Percentiles rank a stretch among this genome's conserved stretches.
phyloP scores from a whole-genome alignment of 2,113 vertebrate species.

The Meleagris gallopavo region DNA sequence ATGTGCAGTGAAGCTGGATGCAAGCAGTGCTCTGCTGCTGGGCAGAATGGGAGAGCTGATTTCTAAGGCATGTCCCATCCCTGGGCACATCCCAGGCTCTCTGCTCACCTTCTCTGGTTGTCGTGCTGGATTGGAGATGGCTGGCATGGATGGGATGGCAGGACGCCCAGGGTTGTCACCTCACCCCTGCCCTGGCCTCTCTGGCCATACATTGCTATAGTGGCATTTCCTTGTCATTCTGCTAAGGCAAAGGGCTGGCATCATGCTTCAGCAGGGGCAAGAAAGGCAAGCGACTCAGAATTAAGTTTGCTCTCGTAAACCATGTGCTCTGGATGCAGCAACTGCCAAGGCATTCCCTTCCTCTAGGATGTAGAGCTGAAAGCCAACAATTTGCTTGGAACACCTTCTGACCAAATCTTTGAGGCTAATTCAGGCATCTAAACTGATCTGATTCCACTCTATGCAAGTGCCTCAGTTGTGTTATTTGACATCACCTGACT shows the following conservation, averaged over 20 bases:
- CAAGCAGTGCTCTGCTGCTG: accelerated
- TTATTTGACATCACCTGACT: background rate
- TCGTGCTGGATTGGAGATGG: background rate
- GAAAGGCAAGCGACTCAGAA: background rate
- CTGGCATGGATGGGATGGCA: background rate
- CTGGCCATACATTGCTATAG: background rate
- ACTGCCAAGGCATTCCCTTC: constrained; percentile 55
- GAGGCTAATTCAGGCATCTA: constrained; percentile 15
- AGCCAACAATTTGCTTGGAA: constrained; percentile 50
- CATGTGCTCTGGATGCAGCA: background rate
- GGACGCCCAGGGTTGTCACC: background rate
- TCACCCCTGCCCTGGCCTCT: background rate
- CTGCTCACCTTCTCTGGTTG: background rate
- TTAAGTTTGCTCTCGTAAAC: background rate
- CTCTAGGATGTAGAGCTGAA: constrained; percentile 5
- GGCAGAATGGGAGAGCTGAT: background rate
- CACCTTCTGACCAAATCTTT: background rate
- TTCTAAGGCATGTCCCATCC: background rate
- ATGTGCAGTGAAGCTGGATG: background rate
- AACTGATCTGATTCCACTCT: background rate
- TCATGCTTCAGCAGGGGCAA: background rate
- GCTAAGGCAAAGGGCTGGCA: background rate
- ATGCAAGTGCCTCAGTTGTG: background rate
- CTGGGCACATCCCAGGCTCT: background rate
- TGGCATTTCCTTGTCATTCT: background rate